phyloP scores from a whole-genome alignment of 2,113 vertebrate species.

The Heloderma charlesbogerti region DNA sequence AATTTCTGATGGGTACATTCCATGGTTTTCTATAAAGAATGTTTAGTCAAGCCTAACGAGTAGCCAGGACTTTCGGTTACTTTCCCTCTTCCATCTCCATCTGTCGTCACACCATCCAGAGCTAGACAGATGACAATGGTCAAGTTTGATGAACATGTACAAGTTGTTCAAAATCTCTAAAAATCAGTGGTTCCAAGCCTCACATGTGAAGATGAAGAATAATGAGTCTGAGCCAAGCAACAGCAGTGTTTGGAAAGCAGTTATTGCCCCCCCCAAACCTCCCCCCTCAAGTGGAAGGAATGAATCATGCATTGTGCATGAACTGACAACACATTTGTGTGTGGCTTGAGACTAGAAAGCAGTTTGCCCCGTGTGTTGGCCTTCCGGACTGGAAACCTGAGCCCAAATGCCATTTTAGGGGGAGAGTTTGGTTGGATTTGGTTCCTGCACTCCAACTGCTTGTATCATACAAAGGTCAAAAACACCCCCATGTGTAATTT shows the following conservation, averaged over 20 bases:
- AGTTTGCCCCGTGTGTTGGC: fast-evolving
- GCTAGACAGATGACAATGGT: not conserved
- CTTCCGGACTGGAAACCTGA: not conserved
- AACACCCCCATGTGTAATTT: conserved; percentile 4
- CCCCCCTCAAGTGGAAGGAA: not conserved
- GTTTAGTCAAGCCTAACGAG: not conserved
- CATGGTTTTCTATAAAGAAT: not conserved
- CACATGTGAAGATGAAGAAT: not conserved
- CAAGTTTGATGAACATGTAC: not conserved
- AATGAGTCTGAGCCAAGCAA: not conserved
- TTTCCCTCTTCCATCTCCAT: not conserved
- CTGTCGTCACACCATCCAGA: not conserved
- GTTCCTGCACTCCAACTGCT: conserved; percentile 13
- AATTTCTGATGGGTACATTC: not conserved
- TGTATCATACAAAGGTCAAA: conserved; percentile 26
- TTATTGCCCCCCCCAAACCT: not conserved
- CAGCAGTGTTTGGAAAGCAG: not conserved
- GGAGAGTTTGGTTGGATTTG: not conserved
- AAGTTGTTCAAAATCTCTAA: not conserved
- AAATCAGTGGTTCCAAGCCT: not conserved
- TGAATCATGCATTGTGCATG: fast-evolving
- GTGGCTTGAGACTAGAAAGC: not conserved
- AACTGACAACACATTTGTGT: fast-evolving
- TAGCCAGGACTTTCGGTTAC: not conserved
- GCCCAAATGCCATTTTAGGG: not conserved